Conservation (phyloP, 2,888 invertebrate genomes). For the Teleiodes luculella region DNA sequence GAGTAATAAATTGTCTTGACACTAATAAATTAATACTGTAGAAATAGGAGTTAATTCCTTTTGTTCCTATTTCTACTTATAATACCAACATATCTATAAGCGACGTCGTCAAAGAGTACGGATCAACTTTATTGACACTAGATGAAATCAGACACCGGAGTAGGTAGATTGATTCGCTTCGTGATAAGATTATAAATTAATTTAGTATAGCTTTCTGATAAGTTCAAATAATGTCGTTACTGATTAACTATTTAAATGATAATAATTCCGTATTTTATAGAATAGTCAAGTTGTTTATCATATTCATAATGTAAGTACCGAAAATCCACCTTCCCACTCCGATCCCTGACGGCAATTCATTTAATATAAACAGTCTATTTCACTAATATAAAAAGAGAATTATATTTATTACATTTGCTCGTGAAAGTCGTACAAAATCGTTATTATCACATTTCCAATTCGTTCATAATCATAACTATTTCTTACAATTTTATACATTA, state of each 20-base stretch:
- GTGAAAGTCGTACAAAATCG: constrained; percentile 31
- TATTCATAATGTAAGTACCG: too few species aligned
- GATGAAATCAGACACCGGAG: too few species aligned
- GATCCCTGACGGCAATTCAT: too few species aligned
- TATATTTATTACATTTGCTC: constrained; percentile 10
- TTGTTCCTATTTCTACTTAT: constrained; percentile 5
- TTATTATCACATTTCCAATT: constrained; percentile 48
- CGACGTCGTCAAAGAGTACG: not conserved
- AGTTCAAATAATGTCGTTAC: too few species aligned
- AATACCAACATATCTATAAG: constrained; percentile 6
- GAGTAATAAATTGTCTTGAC: not conserved
- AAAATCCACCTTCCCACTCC: too few species aligned
- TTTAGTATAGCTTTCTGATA: too few species aligned
- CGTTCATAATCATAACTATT: constrained; percentile 35
- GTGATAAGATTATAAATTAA: too few species aligned
- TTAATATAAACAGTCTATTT: constrained; percentile 12
- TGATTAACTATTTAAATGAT: too few species aligned
- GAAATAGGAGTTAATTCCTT: constrained; percentile 1
- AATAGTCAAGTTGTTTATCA: too few species aligned
- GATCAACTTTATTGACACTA: not conserved
- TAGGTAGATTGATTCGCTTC: too few species aligned
- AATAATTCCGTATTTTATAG: too few species aligned
- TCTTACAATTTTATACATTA: constrained; percentile 41
- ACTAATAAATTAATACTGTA: constrained; percentile 18
- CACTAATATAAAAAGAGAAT: constrained; percentile 12